Evolutionary conservation across 2,113 vertebrate genomes (phyloP).

Genomic region (Haliaeetus leucogaster): DNA sequence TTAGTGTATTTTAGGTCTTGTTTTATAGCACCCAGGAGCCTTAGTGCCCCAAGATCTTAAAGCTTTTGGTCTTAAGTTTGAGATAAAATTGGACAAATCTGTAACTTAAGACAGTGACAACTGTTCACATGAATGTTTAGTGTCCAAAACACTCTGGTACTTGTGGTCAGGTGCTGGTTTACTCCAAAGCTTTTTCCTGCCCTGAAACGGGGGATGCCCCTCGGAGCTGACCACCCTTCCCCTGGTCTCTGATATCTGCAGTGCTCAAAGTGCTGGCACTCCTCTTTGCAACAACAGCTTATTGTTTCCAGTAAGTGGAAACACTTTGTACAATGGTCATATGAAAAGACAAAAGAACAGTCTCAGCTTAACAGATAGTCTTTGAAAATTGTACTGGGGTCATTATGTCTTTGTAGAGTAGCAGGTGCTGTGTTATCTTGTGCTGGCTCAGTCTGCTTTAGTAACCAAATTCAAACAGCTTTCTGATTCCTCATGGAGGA

Average conservation of each 20-base stretch:
- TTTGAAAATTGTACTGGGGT: not conserved
- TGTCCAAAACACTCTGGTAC: slow-evolving; percentile 34
- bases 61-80: slow-evolving; percentile 31
- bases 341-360: not conserved
- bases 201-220: not conserved
- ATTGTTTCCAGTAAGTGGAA: not conserved
- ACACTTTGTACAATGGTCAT: not conserved
- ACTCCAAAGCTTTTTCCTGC: not conserved
- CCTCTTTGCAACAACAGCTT: not conserved
- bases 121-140: not conserved
- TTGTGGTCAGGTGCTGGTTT: slow-evolving; percentile 16
- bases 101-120: slow-evolving; percentile 33
- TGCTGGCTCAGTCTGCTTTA: slow-evolving; percentile 1
- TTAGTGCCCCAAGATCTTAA: not conserved
- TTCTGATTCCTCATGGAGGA: not conserved
- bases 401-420: not conserved
- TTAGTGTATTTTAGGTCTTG: slow-evolving; percentile 27
- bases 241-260: not conserved
- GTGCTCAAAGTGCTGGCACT: not conserved
- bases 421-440: not conserved
- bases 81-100: slow-evolving; percentile 27
- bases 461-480: not conserved
- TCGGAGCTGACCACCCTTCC: not conserved
- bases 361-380: not conserved
- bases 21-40: not conserved